Evolutionary conservation across 2,888 invertebrate genomes (phyloP), one percentile per base, ranked within the genome.

Genomic region (Pammene fasciana): DNA sequence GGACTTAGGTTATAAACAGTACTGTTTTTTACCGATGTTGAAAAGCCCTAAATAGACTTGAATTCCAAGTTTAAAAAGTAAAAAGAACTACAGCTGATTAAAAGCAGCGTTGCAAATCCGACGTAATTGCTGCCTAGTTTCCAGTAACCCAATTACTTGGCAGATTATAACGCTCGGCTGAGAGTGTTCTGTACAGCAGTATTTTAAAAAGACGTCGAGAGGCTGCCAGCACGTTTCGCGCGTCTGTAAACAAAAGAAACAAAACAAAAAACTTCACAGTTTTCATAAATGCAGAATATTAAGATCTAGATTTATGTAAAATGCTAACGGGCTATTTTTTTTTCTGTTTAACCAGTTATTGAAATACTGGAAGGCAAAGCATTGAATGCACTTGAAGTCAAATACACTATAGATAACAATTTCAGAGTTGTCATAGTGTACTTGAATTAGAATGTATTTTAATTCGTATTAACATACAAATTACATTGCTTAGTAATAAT

Each of bases 161-260:
- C 59, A 65, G 65, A 65, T 65, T 65, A 70, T 68, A 65, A 52
- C 65, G 54, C 46, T n/a, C n/a, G n/a, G n/a, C n/a, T 36, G 43
- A 50, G 38, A 38, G 55, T 50, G 38, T 48, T 54, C 60, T 57
- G 45, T 65, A 34, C 70, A 55, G 70, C 68, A 74, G 75, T 78
- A 74, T 77, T 72, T 75, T 76, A 67, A 57, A 75, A 79, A 79
- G 79, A 77, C 75, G 80, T 76, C 70, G 65, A 73, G 75, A 64
- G 75, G 74, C 72, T 76, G 75, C 74, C 73, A 76, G 78, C 79
- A 78, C 81, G 77, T 79, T 74, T 74, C 74, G 72, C 68, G 75
- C 76, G 75, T 76, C 77, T 75, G 75, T 75, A 79, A 84, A 80
- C 83, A 82, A 81, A 82, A 81, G 73, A 75, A 77, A 75, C 75